Conservation (phyloP, 2,797 vertebrate genomes). For the Bovichtus diacanthus region DNA sequence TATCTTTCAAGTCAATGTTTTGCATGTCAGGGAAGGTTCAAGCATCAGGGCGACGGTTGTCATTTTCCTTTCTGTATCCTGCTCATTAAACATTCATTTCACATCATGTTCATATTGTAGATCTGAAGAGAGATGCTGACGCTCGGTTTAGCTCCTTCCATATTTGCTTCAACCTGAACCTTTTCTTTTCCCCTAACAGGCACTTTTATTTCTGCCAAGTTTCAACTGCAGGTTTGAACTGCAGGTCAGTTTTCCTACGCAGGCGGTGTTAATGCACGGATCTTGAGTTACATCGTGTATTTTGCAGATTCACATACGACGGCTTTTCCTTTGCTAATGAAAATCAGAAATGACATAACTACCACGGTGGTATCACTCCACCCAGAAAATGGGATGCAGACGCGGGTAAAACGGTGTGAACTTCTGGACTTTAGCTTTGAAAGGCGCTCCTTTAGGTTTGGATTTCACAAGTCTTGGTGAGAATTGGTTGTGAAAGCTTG, state of each 20-base stretch:
- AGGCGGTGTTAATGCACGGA: neutral
- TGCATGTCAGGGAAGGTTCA: conserved; percentile 30
- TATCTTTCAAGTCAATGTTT: conserved; percentile 10
- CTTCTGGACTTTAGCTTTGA: neutral
- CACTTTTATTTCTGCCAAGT: neutral
- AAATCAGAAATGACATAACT: neutral
- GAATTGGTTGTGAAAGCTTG: neutral
- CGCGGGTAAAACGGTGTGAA: neutral
- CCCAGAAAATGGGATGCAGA: conserved; percentile 1
- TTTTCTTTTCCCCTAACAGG: neutral
- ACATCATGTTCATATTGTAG: conserved; percentile 22
- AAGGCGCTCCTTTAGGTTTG: neutral
- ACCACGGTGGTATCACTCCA: neutral
- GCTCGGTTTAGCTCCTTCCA: conserved; percentile 4
- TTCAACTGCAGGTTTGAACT: neutral
- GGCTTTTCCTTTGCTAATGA: neutral
- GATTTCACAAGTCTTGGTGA: neutral
- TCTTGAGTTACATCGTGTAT: neutral
- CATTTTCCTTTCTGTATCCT: conserved; percentile 17
- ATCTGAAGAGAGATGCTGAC: conserved; percentile 8
- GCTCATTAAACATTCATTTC: conserved; percentile 47
- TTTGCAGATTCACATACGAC: neutral
- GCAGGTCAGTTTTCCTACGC: neutral
- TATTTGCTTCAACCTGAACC: conserved; percentile 24
- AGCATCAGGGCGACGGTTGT: conserved; percentile 3